Conservation (phyloP, 1,140 invertebrate genomes). For the Drosophila equinoxialis region DNA sequence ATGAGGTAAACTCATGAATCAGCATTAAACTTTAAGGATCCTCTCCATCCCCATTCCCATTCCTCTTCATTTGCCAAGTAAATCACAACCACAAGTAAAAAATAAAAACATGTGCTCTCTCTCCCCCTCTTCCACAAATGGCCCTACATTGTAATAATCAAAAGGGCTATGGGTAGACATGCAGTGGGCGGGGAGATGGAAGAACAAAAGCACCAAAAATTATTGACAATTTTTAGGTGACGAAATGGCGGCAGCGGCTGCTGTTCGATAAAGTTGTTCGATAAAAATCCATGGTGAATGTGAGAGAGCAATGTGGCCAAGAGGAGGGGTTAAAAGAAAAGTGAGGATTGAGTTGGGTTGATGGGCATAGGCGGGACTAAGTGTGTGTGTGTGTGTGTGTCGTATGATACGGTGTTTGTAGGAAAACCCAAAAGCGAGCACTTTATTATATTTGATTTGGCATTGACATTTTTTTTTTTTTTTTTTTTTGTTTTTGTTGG, state of each 20-base stretch:
- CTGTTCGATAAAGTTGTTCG: slow-evolving; percentile 36
- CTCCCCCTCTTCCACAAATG: neutral
- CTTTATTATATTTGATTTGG: slow-evolving; percentile 54
- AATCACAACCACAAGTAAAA: neutral
- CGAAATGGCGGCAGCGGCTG: slow-evolving; percentile 31
- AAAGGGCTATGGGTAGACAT: neutral
- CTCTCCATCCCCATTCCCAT: neutral
- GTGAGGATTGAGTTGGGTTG: slow-evolving; percentile 2
- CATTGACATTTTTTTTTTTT: neutral
- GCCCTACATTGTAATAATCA: neutral
- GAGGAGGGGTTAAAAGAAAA: neutral
- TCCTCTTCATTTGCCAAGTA: too few species aligned
- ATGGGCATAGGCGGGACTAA: too few species aligned
- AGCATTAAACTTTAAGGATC: neutral
- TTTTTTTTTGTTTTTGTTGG: neutral
- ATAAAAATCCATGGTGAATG: slow-evolving; percentile 21
- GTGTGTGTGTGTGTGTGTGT: too few species aligned
- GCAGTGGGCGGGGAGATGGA: neutral
- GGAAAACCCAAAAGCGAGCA: slow-evolving; percentile 23
- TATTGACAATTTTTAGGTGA: slow-evolving; percentile 36
- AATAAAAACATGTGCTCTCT: slow-evolving; percentile 2
- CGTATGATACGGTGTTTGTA: slow-evolving; percentile 12
- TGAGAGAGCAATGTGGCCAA: neutral
- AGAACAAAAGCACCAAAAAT: slow-evolving; percentile 21
- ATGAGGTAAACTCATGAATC: neutral